A percentile compares a stretch with the other conserved stretches of the same genome.
Conservation (phyloP, 1,140 invertebrate genomes). For the Drosophila ficusphila region DNA sequence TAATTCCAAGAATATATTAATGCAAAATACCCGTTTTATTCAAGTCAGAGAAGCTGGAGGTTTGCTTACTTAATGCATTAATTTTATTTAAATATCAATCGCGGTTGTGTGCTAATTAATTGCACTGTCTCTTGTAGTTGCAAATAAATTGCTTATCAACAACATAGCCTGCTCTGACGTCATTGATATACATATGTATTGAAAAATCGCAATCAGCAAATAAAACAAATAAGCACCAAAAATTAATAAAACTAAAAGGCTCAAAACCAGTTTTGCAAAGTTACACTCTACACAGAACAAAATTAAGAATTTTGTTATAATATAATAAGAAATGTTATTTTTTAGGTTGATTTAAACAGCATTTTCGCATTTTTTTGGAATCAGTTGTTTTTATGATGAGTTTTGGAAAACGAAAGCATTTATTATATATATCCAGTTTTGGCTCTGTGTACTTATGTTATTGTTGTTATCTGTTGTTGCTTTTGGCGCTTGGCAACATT, state of each 20-base stretch:
- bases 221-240: constrained; percentile 30
- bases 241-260: constrained; percentile 44
- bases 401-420: no score
- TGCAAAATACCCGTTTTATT: neutral
- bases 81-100: constrained; percentile 11
- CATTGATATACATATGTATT: constrained; percentile 46
- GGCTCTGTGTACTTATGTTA: constrained; percentile 14
- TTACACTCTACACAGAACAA: constrained; percentile 10
- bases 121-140: constrained; percentile 15
- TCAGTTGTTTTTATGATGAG: constrained; percentile 1
- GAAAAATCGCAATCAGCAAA: constrained; percentile 34
- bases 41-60: no score
- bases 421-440: neutral
- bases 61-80: neutral
- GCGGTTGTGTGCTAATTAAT: constrained; percentile 36
- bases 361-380: no score
- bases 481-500: constrained; percentile 42
- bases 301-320: neutral
- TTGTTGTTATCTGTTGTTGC: constrained; percentile 25
- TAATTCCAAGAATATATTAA: neutral
- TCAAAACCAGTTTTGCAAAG: constrained; percentile 41
- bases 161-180: constrained; percentile 33
- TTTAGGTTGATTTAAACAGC: neutral
- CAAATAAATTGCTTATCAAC: constrained; percentile 27
- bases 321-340: neutral